Percentiles rank a stretch among this genome's conserved stretches.
Conservation (phyloP, 2,113 vertebrate species). For the Platysternon megacephalum region DNA sequence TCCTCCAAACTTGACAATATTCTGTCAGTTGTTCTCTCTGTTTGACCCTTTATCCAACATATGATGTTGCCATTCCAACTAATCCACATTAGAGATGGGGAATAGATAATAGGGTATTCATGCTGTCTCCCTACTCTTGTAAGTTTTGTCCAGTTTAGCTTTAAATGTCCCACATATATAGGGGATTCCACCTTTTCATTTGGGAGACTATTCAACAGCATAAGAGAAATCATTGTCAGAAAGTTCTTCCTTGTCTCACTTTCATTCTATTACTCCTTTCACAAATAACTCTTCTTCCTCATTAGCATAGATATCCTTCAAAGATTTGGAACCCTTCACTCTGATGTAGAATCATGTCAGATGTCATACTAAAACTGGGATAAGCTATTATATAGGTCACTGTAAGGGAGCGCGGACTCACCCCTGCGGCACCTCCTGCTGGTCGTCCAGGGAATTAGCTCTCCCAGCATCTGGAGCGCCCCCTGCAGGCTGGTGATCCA, state of each 20-base stretch:
- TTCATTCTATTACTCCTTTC: background rate
- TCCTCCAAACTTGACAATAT: conserved; percentile 20
- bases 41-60: background rate
- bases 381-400: background rate
- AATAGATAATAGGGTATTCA: background rate
- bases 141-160: background rate
- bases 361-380: background rate
- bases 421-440: too few relatives aligned
- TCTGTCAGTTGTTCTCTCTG: background rate
- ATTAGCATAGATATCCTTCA: background rate
- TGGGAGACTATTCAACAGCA: background rate
- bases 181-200: background rate
- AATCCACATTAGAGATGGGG: background rate
- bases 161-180: background rate
- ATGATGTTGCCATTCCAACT: background rate
- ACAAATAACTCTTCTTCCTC: background rate
- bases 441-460: too few relatives aligned
- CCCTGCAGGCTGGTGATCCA: too few relatives aligned
- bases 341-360: background rate
- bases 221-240: fast-evolving
- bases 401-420: too few relatives aligned
- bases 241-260: background rate
- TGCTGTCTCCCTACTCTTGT: background rate
- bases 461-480: too few relatives aligned
- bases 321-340: background rate